Evolutionary conservation across 2,113 vertebrate species (phyloP).

Genomic region (Syngnathus typhle): DNA sequence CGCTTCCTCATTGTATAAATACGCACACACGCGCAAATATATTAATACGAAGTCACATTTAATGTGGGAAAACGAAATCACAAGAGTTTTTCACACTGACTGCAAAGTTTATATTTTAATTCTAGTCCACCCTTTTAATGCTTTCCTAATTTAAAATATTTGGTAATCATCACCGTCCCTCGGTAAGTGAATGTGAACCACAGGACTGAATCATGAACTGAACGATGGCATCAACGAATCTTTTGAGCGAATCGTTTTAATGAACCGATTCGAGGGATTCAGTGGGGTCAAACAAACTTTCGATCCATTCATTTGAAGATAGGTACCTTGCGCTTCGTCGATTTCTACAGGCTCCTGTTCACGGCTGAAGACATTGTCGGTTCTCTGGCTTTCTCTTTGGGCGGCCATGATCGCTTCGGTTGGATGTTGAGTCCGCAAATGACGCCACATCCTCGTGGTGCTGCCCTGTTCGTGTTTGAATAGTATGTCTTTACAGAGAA

Average conservation of each 20-base stretch:
- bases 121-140: neutral
- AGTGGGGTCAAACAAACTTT: neutral
- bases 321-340: conserved; percentile 22
- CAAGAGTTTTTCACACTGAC: no score
- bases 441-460: conserved; percentile 57
- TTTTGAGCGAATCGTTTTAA: neutral
- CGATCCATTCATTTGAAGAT: neutral
- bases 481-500: conserved; percentile 42
- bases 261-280: neutral
- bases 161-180: no score
- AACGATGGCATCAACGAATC: neutral
- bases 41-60: neutral
- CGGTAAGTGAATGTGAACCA: neutral
- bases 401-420: conserved; percentile 25
- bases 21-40: no score
- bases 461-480: conserved; percentile 37
- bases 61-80: no score
- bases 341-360: neutral
- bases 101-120: no score
- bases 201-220: neutral
- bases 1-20: no score
- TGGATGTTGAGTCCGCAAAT: conserved; percentile 55
- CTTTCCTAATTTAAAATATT: neutral
- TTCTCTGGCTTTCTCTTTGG: neutral
- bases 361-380: neutral